Base-by-base conservation (phyloP, 2,888 invertebrate species). In the Athalia cordata region DNA sequence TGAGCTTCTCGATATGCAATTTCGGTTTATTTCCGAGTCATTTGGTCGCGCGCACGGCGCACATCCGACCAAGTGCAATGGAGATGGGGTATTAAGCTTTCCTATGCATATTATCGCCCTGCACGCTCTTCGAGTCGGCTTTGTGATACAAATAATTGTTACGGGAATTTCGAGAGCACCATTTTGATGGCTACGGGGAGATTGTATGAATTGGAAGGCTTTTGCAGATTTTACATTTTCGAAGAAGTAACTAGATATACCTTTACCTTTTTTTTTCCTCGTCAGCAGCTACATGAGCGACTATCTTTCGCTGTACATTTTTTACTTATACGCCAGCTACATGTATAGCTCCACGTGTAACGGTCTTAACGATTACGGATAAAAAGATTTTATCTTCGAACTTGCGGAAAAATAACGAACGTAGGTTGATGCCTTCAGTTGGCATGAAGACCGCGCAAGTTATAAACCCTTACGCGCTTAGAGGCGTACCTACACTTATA, bases 21-120 rank as follows among this genome's bases (percentile, higher is more conserved):
- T 86, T 85, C 87, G 83, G 85, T 87, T 86, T 87, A 87, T 86
- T 87, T 87, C 87, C 87, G 85, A 84, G 84, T 85, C 87, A 87
- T 87, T 87, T 87, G 84, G 83, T 83, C 82, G 82, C 82, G 79
- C 83, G 81, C 84, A 82, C 85, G 85, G 79, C 83, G 81, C 84
- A 82, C 85, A 85, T 84, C 84, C 72, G 82, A 84, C 85, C 87
- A 87, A 88, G 29, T 29, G 87, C 86, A 88, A 88, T 87, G 88
- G 88, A 87, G 88, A 87, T 85, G 83, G 85, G 81, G 83, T 84
- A 72, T 59, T 57, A 83, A 84, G 84, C 85, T 82, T 81, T 82
- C 81, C 84, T 84, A 84, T 88, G 87, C 88, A 88, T 87, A 87
- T 88, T 87, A 88, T 87, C 86, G 86, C 82, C 84, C 85, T 85